Evolutionary conservation across 1,140 invertebrate genomes (phyloP).

Genomic region (Steinernema khuongi): DNA sequence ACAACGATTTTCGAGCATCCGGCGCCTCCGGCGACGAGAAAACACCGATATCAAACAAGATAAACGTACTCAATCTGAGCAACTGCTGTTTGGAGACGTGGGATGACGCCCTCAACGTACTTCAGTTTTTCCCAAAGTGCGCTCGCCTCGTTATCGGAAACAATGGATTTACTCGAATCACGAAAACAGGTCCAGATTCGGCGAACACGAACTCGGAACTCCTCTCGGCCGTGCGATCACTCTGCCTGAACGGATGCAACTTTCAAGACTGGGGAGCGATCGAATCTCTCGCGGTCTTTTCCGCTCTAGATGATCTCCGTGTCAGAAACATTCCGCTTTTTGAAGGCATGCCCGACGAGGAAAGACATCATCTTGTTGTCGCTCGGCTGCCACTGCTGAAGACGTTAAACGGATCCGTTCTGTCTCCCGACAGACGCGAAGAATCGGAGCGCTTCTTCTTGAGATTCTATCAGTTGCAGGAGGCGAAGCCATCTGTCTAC

Average conservation of each 20-base stretch:
- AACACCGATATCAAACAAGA: constrained; percentile 18
- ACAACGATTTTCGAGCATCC: constrained; percentile 26
- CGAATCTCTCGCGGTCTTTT: constrained; percentile 10
- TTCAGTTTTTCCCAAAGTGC: background rate
- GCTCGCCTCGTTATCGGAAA: background rate
- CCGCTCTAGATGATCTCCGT: constrained; percentile 27
- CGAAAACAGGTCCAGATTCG: background rate
- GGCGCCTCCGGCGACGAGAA: constrained; percentile 15
- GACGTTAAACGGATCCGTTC: constrained; percentile 77
- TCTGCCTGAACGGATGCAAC: background rate
- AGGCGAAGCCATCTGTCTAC: constrained; percentile 39
- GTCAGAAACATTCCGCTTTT: constrained; percentile 40
- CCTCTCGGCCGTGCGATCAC: background rate
- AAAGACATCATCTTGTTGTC: constrained; percentile 75
- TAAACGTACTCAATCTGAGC: constrained; percentile 31
- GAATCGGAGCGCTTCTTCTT: constrained; percentile 88
- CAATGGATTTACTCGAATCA: constrained; percentile 5
- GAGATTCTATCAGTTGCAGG: constrained; percentile 74
- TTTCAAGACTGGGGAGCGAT: background rate
- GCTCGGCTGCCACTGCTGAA: constrained; percentile 77
- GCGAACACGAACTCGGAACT: background rate
- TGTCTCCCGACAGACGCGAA: constrained; percentile 75
- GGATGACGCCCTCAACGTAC: background rate
- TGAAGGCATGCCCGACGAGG: constrained; percentile 77
- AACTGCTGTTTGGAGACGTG: constrained; percentile 20